Evolutionary conservation across 2,888 invertebrate species (phyloP), one percentile per base, ranked within the genome.

Genomic region (Drosophila lacicola): DNA sequence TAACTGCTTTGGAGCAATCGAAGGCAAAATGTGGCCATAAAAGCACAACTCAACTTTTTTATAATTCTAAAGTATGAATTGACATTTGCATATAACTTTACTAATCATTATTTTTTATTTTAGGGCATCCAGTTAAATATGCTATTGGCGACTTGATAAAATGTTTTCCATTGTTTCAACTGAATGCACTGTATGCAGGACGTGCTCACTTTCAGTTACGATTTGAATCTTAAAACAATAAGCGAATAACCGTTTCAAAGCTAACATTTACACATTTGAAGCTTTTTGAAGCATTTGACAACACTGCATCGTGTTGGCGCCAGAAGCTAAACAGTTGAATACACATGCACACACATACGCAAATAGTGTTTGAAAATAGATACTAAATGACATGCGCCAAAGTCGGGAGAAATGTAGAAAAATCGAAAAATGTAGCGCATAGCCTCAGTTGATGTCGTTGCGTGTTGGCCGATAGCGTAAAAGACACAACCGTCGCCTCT

Each of bases 361-460:
- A 33, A 14, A 33, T 44, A 82, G 86, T 85, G 60, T 14, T 19
- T 21, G 61, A 71, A 74, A 80, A 65, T 41, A 39, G 64, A 53
- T 37, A 0, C 10, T 54, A 62, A 49, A 41, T 65, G 62, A 45
- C 64, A 76, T 80, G 80, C 80, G 84, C 72, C 65, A 72, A 75
- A 70, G 41, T 61, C 42, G 37, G 47, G 62, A 72, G 69, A 66
- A 75, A 50, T 68, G 17, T 65, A 55, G 68, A 68, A 74, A 78
- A 83, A 72, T 66, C 50, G 78, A 70, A 86, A 82, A 76, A 68
- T 76, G 62, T 66, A 58, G 66, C 78, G 70, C 81, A 81, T 64
- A 57, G 78, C 56, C 68, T 70, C 78, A 82, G 85, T 85, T 65
- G 82, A 67, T 62, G 78, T 85, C 78, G 82, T 85, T 85, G 82